These are phyloP conservation scores for Deroptyus accipitrinus DNA, from an alignment of 2,113 vertebrate genomes.

Conservation along the genomic window DNA sequence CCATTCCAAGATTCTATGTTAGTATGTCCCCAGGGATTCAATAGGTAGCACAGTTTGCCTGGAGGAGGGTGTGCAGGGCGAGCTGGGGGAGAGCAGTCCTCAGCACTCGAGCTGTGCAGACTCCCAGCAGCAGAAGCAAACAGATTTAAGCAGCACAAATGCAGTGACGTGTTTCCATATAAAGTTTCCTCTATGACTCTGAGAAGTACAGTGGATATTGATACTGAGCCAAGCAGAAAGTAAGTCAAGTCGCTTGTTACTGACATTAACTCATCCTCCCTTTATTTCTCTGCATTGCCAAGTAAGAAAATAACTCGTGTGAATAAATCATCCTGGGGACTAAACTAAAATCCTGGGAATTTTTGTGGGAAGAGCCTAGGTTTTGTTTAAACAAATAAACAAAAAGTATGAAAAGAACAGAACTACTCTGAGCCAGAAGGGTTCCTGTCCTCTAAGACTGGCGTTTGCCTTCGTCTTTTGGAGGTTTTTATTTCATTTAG, in stretches of 20 bases:
- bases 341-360: background rate
- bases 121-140: background rate
- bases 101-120: accelerated
- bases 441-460: background rate
- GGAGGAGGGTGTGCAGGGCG: background rate
- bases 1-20: background rate
- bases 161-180: background rate
- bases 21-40: background rate
- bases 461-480: background rate
- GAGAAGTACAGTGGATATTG: background rate
- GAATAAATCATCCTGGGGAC: background rate
- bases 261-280: background rate
- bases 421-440: background rate
- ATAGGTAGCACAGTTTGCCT: background rate
- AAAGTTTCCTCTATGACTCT: background rate
- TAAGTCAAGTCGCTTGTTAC: background rate
- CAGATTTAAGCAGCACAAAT: background rate
- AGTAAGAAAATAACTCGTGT: background rate
- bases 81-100: no score
- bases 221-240: background rate
- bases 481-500: slow-evolving; percentile 34
- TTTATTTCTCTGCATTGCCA: background rate
- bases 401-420: slow-evolving; percentile 12
- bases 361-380: background rate
- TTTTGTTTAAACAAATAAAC: slow-evolving; percentile 42